Evolutionary conservation across 2,797 vertebrate species (phyloP).

Genomic region (Poecilia gillii): DNA sequence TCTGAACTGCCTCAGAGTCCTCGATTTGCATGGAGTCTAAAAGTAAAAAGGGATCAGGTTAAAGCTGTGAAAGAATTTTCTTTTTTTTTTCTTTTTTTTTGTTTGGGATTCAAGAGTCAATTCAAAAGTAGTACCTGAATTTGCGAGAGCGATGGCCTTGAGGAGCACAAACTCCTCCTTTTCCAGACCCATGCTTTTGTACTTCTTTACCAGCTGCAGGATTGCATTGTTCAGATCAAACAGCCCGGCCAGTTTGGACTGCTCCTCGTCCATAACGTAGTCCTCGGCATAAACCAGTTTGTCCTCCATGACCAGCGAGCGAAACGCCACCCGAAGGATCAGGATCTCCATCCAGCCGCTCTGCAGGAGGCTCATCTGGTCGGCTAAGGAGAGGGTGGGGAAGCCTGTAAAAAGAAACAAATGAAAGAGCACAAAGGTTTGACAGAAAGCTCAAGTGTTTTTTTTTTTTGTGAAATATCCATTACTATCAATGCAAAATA

Average conservation of each 20-base stretch:
- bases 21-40: slow-evolving; percentile 98
- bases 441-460: neutral
- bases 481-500: slow-evolving; percentile 6
- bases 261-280: slow-evolving; percentile 98
- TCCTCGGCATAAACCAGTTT: slow-evolving; percentile 97
- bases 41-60: slow-evolving; percentile 11
- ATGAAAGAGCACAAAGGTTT: neutral
- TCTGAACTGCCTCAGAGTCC: slow-evolving; percentile 93
- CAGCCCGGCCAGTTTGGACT: slow-evolving; percentile 94
- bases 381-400: slow-evolving; percentile 93
- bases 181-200: slow-evolving; percentile 93
- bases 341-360: slow-evolving; percentile 99
- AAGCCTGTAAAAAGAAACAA: slow-evolving; percentile 82
- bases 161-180: slow-evolving; percentile 98
- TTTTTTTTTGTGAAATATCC: neutral
- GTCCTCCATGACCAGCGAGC: slow-evolving; percentile 92
- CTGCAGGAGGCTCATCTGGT: slow-evolving; percentile 99
- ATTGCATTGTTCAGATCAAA: slow-evolving; percentile 96
- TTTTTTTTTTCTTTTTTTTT: too few species aligned
- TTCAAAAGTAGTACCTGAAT: slow-evolving; percentile 87
- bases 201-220: slow-evolving; percentile 97
- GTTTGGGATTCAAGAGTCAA: neutral
- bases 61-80: neutral
- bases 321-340: slow-evolving; percentile 95
- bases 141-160: slow-evolving; percentile 97